Base-by-base conservation (phyloP, 2,888 invertebrate species). In the Pachycephus smyrnensis region DNA sequence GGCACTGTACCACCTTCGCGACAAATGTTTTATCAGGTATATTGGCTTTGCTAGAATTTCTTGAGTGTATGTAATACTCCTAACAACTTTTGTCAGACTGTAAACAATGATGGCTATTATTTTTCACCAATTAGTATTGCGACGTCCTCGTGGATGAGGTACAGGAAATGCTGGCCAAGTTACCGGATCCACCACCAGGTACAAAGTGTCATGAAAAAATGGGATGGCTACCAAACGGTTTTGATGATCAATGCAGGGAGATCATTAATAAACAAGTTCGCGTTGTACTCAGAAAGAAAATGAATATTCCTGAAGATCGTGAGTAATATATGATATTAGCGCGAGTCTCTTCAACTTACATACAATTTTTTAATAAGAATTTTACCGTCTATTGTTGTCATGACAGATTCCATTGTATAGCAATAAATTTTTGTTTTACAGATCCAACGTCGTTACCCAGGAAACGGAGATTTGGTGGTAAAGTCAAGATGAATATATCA, bases 1-100 rank as follows among this genome's bases (percentile, higher is more conserved):
- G 96, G 96, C 15, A 93, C 94, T 82, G 92, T 97, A 75, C 98
- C 98, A 0, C 94, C 96, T 9, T 96, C 96, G 75, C 92, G 97
- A 69, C 98, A 98, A 92, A 96, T 97, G 93, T 97, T 97, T 92
- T 97, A 98, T 91, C 97, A 98, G 93, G 96, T 97, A 33, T 55
- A 33, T 55, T 55, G 15, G 23, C 15, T 55, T 23, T 23, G 23
- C 9, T 23, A 55, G 9, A 23, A 55, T 55, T 23, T 55, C 32
- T 68, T n/a, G 68, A 37, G n/a, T 2, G 23, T 36, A 68, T 33
- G 3, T 33, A 33, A 33, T 33, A 55, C 15, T 2, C 55, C 23
- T 55, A 55, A 55, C 55, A 23, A 55, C 23, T 55, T 9, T 69
- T 37, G 15, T 68, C 15, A 36, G 35, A 76, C 55, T 23, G 12